Percentiles rank a stretch among this genome's conserved stretches.
phyloP scores from a whole-genome alignment of 2,113 vertebrate genomes.

The Myiozetetes cayanensis region DNA sequence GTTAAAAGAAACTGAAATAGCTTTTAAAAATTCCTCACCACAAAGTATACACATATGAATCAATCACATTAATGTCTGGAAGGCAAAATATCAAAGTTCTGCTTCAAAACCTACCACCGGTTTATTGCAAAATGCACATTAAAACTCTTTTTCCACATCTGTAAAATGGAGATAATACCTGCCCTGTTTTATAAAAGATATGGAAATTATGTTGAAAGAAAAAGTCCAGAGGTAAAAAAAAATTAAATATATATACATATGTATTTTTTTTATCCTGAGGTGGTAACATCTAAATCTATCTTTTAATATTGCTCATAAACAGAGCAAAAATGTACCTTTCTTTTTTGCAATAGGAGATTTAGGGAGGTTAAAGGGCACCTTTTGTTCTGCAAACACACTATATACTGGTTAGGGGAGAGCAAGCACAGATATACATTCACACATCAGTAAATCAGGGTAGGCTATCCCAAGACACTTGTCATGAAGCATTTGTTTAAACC shows the following conservation, averaged over 20 bases:
- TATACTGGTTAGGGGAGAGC: neutral
- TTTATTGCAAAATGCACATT: neutral
- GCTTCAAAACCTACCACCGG: neutral
- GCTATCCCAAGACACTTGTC: neutral
- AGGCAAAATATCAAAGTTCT: constrained; percentile 25
- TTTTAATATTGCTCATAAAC: neutral
- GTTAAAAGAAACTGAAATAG: constrained; percentile 15
- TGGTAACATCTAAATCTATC: neutral
- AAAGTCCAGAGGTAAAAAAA: neutral
- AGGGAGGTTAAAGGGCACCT: neutral
- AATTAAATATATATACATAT: neutral
- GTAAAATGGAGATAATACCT: neutral
- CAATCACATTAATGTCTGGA: constrained; percentile 12
- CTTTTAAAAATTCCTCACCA: neutral
- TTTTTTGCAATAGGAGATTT: neutral
- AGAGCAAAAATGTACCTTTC: neutral
- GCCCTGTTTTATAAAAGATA: neutral
- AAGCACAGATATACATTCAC: neutral
- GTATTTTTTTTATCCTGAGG: neutral
- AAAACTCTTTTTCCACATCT: neutral
- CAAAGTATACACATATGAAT: neutral
- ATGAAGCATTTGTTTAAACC: neutral
- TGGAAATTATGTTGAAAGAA: neutral
- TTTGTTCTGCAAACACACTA: neutral
- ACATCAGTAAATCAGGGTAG: neutral